Conservation (phyloP, 1,140 invertebrate genomes). For the Schlechtendalia chinensis region DNA sequence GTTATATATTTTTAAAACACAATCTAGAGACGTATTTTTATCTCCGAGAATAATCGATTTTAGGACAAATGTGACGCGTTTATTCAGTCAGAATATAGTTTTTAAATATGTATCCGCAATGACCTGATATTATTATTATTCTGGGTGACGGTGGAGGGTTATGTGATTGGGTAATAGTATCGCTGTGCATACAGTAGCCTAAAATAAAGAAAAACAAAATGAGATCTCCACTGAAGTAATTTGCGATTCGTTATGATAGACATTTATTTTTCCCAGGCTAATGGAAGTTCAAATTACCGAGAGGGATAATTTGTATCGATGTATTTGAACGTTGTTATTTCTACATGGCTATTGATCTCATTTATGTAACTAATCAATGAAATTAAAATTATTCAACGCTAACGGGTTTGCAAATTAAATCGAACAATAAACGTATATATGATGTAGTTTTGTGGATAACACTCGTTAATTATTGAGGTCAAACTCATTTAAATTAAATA, state of each 20-base stretch:
- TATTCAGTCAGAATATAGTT: not conserved
- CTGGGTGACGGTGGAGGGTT: not conserved
- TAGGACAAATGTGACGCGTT: no score
- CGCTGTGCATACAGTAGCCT: no score
- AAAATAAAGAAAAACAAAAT: no score
- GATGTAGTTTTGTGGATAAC: not conserved
- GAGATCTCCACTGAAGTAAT: not conserved
- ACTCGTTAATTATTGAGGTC: not conserved
- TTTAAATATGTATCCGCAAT: not conserved
- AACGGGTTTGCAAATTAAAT: not conserved
- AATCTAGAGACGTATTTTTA: not conserved
- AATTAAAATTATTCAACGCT: not conserved
- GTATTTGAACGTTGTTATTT: no score
- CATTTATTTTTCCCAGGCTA: not conserved
- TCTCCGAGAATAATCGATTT: not conserved
- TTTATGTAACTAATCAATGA: not conserved
- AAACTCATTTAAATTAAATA: not conserved
- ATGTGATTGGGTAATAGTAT: no score
- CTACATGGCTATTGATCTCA: not conserved
- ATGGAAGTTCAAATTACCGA: conserved; percentile 14
- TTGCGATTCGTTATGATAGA: not conserved
- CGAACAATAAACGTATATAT: not conserved
- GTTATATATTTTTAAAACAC: not conserved
- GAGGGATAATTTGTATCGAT: not conserved
- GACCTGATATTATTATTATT: not conserved